These are phyloP conservation scores for Speoplatyrhinus poulsoni DNA, from an alignment of 2,113 vertebrate genomes.

Conservation along the genomic window DNA sequence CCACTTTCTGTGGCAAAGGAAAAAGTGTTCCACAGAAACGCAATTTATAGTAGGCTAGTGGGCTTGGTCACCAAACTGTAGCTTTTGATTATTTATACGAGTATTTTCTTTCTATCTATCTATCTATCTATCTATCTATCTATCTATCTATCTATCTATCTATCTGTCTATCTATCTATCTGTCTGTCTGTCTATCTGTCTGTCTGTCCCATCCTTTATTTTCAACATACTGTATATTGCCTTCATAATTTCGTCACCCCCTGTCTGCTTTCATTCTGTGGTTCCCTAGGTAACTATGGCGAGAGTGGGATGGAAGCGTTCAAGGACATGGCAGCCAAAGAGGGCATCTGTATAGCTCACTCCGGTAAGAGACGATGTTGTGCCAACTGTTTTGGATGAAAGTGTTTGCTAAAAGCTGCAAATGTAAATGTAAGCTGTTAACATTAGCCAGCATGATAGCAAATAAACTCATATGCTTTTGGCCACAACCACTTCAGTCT, in stretches of 20 bases:
- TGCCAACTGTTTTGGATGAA: no score
- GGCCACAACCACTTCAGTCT: no score
- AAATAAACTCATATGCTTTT: no score
- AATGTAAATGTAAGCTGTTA: no score
- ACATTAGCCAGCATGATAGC: no score
- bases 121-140: no score
- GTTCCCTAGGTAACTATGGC: conserved; percentile 89
- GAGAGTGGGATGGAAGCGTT: conserved; percentile 99
- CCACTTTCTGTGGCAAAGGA: conserved; percentile 72
- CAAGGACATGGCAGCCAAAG: conserved; percentile 96
- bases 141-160: not conserved
- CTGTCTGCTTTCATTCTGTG: conserved; percentile 4
- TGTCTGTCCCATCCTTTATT: not conserved
- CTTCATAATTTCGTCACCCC: not conserved
- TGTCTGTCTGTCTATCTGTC: not conserved
- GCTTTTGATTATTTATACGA: no score
- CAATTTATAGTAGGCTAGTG: conserved; percentile 19
- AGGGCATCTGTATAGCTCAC: conserved; percentile 97
- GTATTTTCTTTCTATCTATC: not conserved
- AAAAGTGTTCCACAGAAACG: conserved; percentile 53
- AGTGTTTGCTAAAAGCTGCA: no score
- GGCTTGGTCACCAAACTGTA: not conserved
- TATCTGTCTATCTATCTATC: not conserved
- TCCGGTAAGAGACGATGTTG: conserved; percentile 82
- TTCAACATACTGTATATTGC: not conserved